phyloP scores from a whole-genome alignment of 2,113 vertebrate genomes.

The Muntiacus reevesi region DNA sequence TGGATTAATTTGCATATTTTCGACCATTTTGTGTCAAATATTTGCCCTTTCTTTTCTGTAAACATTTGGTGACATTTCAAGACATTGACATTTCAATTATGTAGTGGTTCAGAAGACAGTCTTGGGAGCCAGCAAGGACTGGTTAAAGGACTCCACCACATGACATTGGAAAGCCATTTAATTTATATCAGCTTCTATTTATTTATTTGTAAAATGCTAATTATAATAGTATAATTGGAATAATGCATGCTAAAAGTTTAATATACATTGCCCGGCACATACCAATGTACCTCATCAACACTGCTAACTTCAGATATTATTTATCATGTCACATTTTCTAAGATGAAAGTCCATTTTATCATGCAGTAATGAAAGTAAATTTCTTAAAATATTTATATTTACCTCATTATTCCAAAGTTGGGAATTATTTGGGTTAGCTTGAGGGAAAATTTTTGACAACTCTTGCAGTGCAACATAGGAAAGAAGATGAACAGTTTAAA shows the following conservation, averaged over 20 bases:
- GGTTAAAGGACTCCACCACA: not conserved
- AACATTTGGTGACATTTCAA: slow-evolving; percentile 5
- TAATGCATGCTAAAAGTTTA: not conserved
- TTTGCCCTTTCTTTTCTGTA: not conserved
- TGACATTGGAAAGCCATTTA: not conserved
- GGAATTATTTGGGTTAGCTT: not conserved
- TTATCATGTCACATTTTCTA: not conserved
- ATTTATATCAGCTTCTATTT: not conserved
- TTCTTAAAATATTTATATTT: not conserved
- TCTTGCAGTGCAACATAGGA: not conserved
- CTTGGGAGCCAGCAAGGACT: not conserved
- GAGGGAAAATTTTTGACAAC: not conserved
- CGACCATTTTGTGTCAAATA: not conserved
- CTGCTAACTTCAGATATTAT: not conserved
- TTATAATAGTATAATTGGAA: not conserved
- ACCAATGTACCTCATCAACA: not conserved
- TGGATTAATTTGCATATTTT: not conserved
- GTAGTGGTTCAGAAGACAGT: not conserved
- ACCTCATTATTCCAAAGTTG: not conserved
- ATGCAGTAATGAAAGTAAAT: not conserved
- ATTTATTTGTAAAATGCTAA: not conserved
- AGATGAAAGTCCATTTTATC: not conserved
- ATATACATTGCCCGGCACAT: not conserved
- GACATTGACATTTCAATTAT: not conserved
- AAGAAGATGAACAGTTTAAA: not conserved